A percentile compares a stretch with the other conserved stretches of the same genome.
phyloP scores from a whole-genome alignment of 2,888 invertebrate species.

The Mesochorus sp. region DNA sequence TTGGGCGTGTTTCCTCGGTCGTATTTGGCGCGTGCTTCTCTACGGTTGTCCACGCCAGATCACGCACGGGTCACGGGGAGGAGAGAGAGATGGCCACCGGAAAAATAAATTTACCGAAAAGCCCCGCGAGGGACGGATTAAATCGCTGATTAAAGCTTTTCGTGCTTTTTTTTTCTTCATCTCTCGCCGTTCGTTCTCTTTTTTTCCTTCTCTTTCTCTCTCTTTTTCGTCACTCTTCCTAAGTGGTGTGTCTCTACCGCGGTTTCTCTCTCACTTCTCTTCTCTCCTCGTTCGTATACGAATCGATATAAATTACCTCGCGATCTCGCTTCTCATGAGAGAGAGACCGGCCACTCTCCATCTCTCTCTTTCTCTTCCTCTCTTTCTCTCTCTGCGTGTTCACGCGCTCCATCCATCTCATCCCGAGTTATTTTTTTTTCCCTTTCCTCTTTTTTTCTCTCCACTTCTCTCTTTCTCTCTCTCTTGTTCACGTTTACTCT shows the following conservation, averaged over 20 bases:
- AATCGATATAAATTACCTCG: conserved; percentile 74
- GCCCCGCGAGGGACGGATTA: conserved; percentile 72
- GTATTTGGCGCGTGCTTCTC: conserved; percentile 4
- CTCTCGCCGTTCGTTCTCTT: conserved; percentile 12
- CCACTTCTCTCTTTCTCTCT: conserved; percentile 33
- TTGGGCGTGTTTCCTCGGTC: conserved; percentile 54
- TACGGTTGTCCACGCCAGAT: neutral
- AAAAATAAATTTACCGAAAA: conserved; percentile 79
- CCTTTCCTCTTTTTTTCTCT: conserved; percentile 13
- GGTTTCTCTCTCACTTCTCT: conserved; percentile 27
- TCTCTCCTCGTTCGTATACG: conserved; percentile 58
- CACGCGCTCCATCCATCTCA: neutral
- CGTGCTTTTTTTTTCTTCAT: conserved; percentile 14
- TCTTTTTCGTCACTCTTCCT: conserved; percentile 52
- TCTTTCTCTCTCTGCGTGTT: neutral
- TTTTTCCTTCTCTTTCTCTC: conserved; percentile 13
- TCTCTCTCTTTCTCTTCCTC: conserved; percentile 47
- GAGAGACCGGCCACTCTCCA: conserved; percentile 35
- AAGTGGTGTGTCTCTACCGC: conserved; percentile 34
- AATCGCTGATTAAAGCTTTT: conserved; percentile 79
- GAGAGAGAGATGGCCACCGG: conserved; percentile 71
- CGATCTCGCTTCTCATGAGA: conserved; percentile 56
- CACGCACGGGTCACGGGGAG: neutral
- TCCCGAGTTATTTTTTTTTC: conserved; percentile 1
- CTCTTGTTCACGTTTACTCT: conserved; percentile 51